Evolutionary conservation across 2,888 invertebrate genomes (phyloP).

Genomic region (Spodoptera exigua): DNA sequence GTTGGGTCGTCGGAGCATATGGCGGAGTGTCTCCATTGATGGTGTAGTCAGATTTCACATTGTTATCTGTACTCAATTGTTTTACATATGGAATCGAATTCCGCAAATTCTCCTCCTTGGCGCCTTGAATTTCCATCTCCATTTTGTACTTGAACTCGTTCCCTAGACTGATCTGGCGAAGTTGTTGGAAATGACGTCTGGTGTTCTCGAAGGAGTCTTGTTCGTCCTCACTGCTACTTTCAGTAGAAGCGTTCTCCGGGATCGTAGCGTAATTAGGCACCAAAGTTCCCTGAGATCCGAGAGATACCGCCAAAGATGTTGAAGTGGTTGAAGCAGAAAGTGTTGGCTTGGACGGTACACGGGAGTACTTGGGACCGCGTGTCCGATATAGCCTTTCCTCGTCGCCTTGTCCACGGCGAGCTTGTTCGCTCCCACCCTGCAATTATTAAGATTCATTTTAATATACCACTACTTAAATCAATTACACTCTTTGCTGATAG

Average conservation of each 20-base stretch:
- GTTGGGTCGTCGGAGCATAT: conserved; percentile 88
- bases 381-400: conserved; percentile 82
- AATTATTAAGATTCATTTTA: conserved; percentile 58
- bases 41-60: conserved; percentile 85
- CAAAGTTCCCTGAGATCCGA: conserved; percentile 84
- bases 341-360: conserved; percentile 85
- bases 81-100: conserved; percentile 90
- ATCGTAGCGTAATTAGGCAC: conserved; percentile 83
- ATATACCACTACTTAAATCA: conserved; percentile 20
- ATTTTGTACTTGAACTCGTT: conserved; percentile 90
- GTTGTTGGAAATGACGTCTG: conserved; percentile 90
- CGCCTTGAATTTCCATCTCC: conserved; percentile 91
- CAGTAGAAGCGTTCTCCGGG: conserved; percentile 81
- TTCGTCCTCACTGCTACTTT: conserved; percentile 87
- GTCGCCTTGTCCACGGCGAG: conserved; percentile 81
- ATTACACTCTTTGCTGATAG: conserved; percentile 7
- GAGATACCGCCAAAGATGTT: conserved; percentile 89
- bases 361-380: conserved; percentile 84
- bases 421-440: conserved; percentile 84
- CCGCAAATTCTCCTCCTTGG: conserved; percentile 90
- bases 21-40: conserved; percentile 82
- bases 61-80: conserved; percentile 90
- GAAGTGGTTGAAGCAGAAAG: conserved; percentile 90
- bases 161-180: conserved; percentile 90
- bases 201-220: conserved; percentile 89